A percentile compares a stretch with the other conserved stretches of the same genome.
Evolutionary conservation across 2,113 vertebrate genomes (phyloP).

Genomic region (Gymnobelideus leadbeateri): DNA sequence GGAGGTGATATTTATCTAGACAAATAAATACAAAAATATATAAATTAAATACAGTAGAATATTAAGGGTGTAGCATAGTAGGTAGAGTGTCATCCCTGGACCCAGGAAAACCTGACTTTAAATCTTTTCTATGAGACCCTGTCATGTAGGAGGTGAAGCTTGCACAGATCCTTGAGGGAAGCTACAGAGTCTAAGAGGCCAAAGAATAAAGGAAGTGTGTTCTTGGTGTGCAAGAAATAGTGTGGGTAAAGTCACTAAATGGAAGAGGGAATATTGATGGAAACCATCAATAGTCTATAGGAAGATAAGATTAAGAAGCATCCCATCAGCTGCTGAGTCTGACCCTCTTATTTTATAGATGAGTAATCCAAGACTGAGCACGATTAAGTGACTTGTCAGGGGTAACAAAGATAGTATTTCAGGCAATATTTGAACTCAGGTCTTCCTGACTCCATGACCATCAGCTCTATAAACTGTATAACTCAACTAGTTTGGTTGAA

Average conservation of each 20-base stretch:
- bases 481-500: not conserved
- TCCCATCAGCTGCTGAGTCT: not conserved
- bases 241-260: not conserved
- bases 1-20: not conserved
- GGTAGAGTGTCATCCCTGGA: not conserved
- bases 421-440: not conserved
- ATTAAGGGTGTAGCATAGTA: not conserved
- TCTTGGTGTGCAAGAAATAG: not conserved
- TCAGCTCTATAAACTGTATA: not conserved
- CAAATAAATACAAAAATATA: not conserved
- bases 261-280: not conserved
- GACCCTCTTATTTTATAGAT: not conserved
- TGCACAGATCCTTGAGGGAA: not conserved
- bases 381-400: not conserved
- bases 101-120: not conserved
- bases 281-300: not conserved
- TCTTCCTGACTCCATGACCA: not conserved
- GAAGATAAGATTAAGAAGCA: not conserved
- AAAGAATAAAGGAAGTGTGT: not conserved
- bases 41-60: not conserved
- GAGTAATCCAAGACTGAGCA: not conserved
- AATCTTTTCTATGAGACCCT: not conserved
- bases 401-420: not conserved
- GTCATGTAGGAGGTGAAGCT: not conserved
- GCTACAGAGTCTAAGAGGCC: not conserved